These are phyloP conservation scores for Laspeyria flexula DNA, from an alignment of 2,888 invertebrate genomes.

Conservation along the genomic window DNA sequence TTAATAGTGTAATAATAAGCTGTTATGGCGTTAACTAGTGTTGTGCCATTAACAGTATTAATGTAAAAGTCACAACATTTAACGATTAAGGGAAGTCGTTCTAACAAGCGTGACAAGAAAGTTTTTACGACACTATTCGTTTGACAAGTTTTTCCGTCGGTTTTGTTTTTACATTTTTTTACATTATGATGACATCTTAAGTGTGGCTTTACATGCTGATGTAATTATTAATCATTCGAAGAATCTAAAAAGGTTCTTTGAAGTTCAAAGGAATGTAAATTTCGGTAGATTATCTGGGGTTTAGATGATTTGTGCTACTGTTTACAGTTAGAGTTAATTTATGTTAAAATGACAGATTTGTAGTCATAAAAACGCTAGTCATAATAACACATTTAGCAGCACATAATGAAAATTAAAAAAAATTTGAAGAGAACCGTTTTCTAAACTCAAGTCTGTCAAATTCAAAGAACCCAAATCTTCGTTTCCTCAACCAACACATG, in stretches of 20 bases:
- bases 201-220: constrained; percentile 24
- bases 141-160: constrained; percentile 40
- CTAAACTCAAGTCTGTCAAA: not conserved
- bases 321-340: not conserved
- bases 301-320: constrained; percentile 1
- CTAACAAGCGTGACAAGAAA: constrained; percentile 56
- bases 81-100: constrained; percentile 69
- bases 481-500: constrained; percentile 20
- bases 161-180: constrained; percentile 37
- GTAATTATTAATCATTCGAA: constrained; percentile 25
- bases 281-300: constrained; percentile 6
- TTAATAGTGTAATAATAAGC: constrained; percentile 67
- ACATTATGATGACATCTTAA: constrained; percentile 25
- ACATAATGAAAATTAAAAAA: too few relatives aligned
- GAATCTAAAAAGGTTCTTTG: constrained; percentile 22
- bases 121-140: constrained; percentile 45
- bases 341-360: not conserved
- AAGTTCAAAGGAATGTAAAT: constrained; percentile 20
- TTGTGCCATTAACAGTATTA: constrained; percentile 63
- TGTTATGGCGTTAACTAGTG: constrained; percentile 59
- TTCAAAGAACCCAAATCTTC: constrained; percentile 30
- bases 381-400: not conserved
- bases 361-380: not conserved
- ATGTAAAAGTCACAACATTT: constrained; percentile 58
- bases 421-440: too few relatives aligned